Percentiles rank a stretch among this genome's conserved stretches.
phyloP scores from a whole-genome alignment of 1,140 invertebrate genomes.

The Tribolium castaneum region DNA sequence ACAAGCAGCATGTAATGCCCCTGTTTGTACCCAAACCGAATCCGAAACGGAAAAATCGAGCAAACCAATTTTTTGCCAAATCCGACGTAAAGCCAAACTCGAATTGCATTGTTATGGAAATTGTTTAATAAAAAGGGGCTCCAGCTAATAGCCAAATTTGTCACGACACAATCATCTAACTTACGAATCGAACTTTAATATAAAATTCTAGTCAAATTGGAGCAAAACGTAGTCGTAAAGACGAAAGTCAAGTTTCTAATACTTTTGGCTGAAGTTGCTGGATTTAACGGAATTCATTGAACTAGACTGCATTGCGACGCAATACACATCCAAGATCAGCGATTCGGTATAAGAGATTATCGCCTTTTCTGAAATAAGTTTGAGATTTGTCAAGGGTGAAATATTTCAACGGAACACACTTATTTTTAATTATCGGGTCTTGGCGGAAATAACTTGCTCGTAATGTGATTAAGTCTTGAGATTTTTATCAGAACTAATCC shows the following conservation, averaged over 20 bases:
- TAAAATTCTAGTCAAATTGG: neutral
- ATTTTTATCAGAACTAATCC: neutral
- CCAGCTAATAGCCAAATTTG: too few relatives aligned
- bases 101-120: constrained; percentile 23
- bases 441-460: neutral
- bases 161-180: too few relatives aligned
- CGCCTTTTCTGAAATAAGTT: neutral
- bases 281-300: neutral
- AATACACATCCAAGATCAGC: neutral
- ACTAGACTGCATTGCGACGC: neutral
- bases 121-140: neutral
- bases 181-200: neutral
- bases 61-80: neutral
- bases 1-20: neutral
- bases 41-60: neutral
- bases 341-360: neutral
- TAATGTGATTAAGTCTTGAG: neutral
- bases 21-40: neutral
- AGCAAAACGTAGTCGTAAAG: neutral
- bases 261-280: neutral
- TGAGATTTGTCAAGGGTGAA: neutral
- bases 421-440: neutral
- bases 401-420: neutral
- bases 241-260: neutral
- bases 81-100: neutral